Evolutionary conservation across 2,113 vertebrate genomes (phyloP).

Genomic region (Corythaeola cristata): DNA sequence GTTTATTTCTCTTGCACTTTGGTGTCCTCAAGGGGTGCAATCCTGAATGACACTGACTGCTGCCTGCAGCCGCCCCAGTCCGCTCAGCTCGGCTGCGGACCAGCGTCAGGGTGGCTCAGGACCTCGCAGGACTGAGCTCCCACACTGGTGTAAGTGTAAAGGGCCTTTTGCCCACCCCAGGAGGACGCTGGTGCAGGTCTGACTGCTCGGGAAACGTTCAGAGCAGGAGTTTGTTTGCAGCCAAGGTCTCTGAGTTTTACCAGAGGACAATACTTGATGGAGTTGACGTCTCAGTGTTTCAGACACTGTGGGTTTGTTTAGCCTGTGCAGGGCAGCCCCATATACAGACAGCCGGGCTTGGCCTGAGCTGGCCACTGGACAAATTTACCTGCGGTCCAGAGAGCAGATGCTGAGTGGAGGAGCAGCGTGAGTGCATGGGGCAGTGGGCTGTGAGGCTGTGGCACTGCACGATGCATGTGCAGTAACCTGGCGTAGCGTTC

Average conservation of each 20-base stretch:
- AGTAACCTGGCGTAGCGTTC: not conserved
- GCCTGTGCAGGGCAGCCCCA: not conserved
- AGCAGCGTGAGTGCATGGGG: fast-evolving
- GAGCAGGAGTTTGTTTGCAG: not conserved
- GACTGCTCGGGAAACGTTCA: not conserved
- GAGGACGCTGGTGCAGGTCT: not conserved
- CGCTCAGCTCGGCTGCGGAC: not conserved
- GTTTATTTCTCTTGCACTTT: not conserved
- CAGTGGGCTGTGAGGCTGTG: not conserved
- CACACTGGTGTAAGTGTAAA: not conserved
- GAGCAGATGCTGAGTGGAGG: not conserved
- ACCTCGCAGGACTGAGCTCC: not conserved
- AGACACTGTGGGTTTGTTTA: not conserved
- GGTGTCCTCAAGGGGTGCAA: not conserved
- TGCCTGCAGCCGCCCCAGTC: not conserved
- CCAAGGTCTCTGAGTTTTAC: not conserved
- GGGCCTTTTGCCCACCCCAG: not conserved
- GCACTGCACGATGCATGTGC: not conserved
- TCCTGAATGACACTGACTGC: not conserved
- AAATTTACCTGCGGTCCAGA: not conserved
- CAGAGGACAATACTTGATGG: not conserved
- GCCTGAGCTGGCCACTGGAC: not conserved
- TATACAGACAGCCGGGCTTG: not conserved
- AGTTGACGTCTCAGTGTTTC: not conserved
- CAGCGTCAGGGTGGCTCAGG: fast-evolving